phyloP scores from a whole-genome alignment of 2,888 invertebrate genomes.

The Nemurella pictetii region DNA sequence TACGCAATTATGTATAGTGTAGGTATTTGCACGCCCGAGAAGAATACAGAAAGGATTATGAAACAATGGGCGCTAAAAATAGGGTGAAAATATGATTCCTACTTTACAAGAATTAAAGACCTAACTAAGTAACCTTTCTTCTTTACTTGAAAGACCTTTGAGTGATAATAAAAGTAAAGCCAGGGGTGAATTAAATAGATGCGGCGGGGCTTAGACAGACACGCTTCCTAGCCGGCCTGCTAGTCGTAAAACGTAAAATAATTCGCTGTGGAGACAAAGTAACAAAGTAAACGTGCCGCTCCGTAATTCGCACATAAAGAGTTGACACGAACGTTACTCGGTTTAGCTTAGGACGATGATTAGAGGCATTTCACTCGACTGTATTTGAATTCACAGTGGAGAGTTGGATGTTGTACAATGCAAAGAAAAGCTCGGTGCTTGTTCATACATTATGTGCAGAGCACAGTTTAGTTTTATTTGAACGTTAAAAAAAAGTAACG shows the following conservation, averaged over 20 bases:
- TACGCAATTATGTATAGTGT: not conserved
- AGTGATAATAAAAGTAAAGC: not conserved
- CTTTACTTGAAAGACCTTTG: not conserved
- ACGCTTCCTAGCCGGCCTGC: not conserved
- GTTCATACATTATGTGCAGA: not conserved
- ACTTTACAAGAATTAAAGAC: not conserved
- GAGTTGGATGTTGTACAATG: not conserved
- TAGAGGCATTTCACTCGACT: not conserved
- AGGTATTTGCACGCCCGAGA: not conserved
- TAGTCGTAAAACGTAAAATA: not conserved
- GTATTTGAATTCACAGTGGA: not conserved
- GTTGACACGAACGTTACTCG: not conserved
- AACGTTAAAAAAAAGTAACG: not conserved
- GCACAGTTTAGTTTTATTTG: not conserved
- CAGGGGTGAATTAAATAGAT: not conserved
- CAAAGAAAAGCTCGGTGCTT: not conserved
- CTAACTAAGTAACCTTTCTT: not conserved
- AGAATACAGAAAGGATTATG: not conserved
- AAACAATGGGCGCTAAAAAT: not conserved
- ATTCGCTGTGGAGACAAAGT: slow-evolving; percentile 2
- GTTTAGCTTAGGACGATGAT: not conserved
- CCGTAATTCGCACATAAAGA: slow-evolving; percentile 9
- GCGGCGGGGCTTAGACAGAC: not conserved
- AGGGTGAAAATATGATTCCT: not conserved
- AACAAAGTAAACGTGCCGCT: slow-evolving; percentile 5